Percentiles rank a stretch among this genome's conserved stretches.
These are phyloP conservation scores for Drosophila tsacasi DNA, from an alignment of 1,140 invertebrate genomes.

Conservation along the genomic window DNA sequence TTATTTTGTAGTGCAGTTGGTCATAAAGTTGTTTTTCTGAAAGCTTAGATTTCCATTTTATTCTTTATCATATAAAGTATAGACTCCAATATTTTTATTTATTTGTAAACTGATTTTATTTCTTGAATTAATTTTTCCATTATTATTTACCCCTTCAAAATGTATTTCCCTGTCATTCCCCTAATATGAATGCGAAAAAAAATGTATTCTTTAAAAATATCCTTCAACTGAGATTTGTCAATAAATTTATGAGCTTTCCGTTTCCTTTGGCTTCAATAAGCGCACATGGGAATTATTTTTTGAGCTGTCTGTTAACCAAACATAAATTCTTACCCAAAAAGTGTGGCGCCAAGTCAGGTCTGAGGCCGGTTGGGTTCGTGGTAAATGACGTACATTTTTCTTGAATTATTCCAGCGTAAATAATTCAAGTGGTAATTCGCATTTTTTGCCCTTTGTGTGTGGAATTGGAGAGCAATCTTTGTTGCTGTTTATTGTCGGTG, in stretches of 20 bases:
- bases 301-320: constrained; percentile 11
- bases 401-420: constrained; percentile 66
- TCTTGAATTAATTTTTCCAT: background rate
- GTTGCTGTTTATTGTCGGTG: constrained; percentile 40
- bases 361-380: constrained; percentile 25
- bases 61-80: background rate
- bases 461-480: constrained; percentile 43
- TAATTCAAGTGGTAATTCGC: constrained; percentile 64
- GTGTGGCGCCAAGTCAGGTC: constrained; percentile 34
- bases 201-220: background rate
- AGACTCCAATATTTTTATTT: background rate
- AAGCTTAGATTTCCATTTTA: background rate
- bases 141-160: no score
- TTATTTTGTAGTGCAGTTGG: background rate
- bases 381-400: constrained; percentile 53
- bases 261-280: background rate
- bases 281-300: constrained; percentile 21
- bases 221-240: constrained; percentile 8
- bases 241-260: constrained; percentile 9
- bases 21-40: background rate
- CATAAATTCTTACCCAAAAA: constrained; percentile 32
- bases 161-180: no score
- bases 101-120: background rate
- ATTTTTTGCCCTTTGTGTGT: constrained; percentile 30
- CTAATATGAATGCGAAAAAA: background rate